A percentile compares a stretch with the other conserved stretches of the same genome.
These are phyloP conservation scores for Halcyon leucocephala DNA, from an alignment of 2,797 vertebrate genomes.

Conservation along the genomic window DNA sequence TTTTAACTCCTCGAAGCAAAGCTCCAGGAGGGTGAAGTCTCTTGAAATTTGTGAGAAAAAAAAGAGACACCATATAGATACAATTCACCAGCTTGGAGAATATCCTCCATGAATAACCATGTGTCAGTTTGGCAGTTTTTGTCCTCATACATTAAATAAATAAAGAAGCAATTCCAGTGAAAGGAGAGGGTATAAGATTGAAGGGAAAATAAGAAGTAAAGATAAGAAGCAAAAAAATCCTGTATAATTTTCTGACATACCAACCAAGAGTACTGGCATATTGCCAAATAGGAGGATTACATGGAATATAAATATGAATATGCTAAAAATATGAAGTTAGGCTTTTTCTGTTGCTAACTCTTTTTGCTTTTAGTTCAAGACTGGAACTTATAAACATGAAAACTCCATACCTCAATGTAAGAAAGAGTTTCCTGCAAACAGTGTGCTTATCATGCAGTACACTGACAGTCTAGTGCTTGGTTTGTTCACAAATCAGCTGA, in stretches of 20 bases:
- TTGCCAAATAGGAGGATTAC: neutral
- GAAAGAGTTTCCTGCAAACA: neutral
- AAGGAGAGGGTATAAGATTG: neutral
- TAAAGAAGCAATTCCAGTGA: neutral
- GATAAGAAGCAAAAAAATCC: neutral
- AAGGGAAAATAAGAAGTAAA: neutral
- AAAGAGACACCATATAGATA: neutral
- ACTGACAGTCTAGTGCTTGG: neutral
- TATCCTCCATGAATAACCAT: neutral
- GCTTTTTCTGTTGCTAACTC: neutral
- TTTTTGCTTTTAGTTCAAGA: neutral
- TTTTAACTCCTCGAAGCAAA: neutral
- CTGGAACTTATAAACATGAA: neutral
- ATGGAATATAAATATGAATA: neutral
- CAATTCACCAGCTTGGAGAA: neutral
- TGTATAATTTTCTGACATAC: neutral
- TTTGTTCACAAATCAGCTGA: neutral
- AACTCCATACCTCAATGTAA: neutral
- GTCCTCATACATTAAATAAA: neutral
- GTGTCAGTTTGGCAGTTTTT: neutral
- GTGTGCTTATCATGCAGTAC: neutral
- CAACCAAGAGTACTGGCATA: neutral
- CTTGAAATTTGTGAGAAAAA: neutral
- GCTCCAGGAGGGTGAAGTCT: neutral
- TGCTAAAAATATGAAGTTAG: neutral